These are phyloP conservation scores for Synanthedon vespiformis DNA, from an alignment of 2,888 invertebrate species.

Conservation along the genomic window DNA sequence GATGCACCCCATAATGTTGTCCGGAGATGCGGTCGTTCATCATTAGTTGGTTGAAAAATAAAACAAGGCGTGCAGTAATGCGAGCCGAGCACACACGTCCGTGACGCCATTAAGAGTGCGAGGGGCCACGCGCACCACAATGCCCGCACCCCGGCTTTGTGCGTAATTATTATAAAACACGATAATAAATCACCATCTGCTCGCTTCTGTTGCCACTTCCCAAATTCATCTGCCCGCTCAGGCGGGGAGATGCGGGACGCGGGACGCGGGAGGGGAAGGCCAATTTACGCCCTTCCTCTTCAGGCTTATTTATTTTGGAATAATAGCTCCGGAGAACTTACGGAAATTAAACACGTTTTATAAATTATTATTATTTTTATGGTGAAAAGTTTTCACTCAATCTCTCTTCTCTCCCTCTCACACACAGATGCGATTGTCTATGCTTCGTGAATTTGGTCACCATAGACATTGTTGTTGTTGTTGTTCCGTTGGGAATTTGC, in stretches of 20 bases:
- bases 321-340: slow-evolving; percentile 46
- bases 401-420: too few species aligned
- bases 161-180: slow-evolving; percentile 63
- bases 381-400: slow-evolving; percentile 10
- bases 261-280: slow-evolving; percentile 15
- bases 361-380: background rate
- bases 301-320: slow-evolving; percentile 54
- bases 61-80: slow-evolving; percentile 28
- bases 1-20: slow-evolving; percentile 10
- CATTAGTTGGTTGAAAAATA: slow-evolving; percentile 19
- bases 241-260: slow-evolving; percentile 2
- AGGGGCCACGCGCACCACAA: slow-evolving; percentile 28
- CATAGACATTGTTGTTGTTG: slow-evolving; percentile 8
- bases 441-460: slow-evolving; percentile 9
- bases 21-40: slow-evolving; percentile 19
- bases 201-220: slow-evolving; percentile 57
- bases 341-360: slow-evolving; percentile 47
- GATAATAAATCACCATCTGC: slow-evolving; percentile 66
- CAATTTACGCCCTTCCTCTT: slow-evolving; percentile 43
- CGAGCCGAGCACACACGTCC: slow-evolving; percentile 25
- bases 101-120: slow-evolving; percentile 24
- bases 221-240: slow-evolving; percentile 43
- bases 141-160: slow-evolving; percentile 30
- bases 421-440: too few species aligned
- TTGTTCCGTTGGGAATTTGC: too few species aligned